Conservation (phyloP, 1,140 invertebrate genomes). For the Brachionus asplanchnoidis region DNA sequence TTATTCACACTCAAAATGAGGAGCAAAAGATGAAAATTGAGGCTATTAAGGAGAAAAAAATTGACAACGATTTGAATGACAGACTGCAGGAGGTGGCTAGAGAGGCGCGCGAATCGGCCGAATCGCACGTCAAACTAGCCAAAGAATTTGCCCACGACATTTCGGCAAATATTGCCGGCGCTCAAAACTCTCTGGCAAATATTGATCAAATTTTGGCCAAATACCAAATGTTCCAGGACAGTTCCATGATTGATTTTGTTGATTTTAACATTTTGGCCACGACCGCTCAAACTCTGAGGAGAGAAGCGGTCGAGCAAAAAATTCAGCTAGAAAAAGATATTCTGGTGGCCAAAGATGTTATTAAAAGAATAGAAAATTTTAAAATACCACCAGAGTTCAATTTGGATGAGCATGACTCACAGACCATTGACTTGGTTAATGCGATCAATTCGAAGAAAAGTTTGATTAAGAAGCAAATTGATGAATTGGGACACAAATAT, state of each 20-base stretch:
- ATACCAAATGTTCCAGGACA: not conserved
- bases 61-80: not conserved
- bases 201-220: not conserved
- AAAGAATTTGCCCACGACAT: not conserved
- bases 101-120: slow-evolving; percentile 10
- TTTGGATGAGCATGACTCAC: not conserved
- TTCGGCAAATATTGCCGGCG: not conserved
- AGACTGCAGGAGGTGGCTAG: slow-evolving; percentile 11
- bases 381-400: slow-evolving; percentile 8
- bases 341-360: not conserved
- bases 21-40: not conserved
- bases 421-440: not conserved
- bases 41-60: not conserved
- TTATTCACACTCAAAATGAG: not conserved
- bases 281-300: not conserved
- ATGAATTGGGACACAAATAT: not conserved
- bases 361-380: slow-evolving; percentile 12
- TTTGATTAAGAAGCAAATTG: slow-evolving; percentile 24
- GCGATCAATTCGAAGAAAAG: not conserved
- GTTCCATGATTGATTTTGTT: not conserved
- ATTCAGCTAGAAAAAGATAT: not conserved
- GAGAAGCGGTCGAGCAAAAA: not conserved
- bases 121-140: not conserved
- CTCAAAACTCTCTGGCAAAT: not conserved
- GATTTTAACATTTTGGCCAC: not conserved